Evolutionary conservation across 2,113 vertebrate species (phyloP).

Genomic region (Podilymbus podiceps): DNA sequence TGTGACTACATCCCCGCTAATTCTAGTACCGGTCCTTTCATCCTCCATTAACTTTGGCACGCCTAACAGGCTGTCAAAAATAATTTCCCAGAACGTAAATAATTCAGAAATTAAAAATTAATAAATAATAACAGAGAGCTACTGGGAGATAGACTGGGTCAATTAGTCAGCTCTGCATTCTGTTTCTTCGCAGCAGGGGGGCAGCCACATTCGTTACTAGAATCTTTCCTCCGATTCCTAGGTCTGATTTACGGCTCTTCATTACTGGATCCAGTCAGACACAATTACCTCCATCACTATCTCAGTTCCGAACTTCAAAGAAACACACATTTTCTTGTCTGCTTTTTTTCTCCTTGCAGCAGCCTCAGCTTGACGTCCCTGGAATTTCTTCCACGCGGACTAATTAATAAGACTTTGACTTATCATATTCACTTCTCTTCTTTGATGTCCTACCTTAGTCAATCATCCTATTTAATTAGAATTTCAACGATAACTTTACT

Average conservation of each 20-base stretch:
- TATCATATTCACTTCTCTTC: slow-evolving; percentile 81
- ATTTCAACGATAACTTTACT: slow-evolving; percentile 86
- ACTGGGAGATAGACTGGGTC: slow-evolving; percentile 87
- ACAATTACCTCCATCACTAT: slow-evolving; percentile 89
- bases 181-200: slow-evolving; percentile 83
- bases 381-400: slow-evolving; percentile 82
- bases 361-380: slow-evolving; percentile 85
- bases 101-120: slow-evolving; percentile 99
- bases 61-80: slow-evolving; percentile 84
- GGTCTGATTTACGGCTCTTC: slow-evolving; percentile 86
- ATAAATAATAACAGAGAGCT: slow-evolving; percentile 98
- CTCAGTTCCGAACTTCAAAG: slow-evolving; percentile 91
- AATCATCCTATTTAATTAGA: slow-evolving; percentile 88
- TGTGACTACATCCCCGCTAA: slow-evolving; percentile 77
- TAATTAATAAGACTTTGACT: slow-evolving; percentile 90
- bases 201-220: slow-evolving; percentile 78
- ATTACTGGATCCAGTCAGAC: slow-evolving; percentile 91
- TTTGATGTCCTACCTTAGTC: slow-evolving; percentile 91
- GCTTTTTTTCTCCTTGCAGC: slow-evolving; percentile 78
- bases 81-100: slow-evolving; percentile 91
- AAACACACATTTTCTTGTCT: slow-evolving; percentile 82
- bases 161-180: slow-evolving; percentile 91
- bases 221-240: slow-evolving; percentile 78
- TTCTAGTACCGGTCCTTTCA: slow-evolving; percentile 78
- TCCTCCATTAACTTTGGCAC: slow-evolving; percentile 87